A percentile compares a stretch with the other conserved stretches of the same genome.
Conservation (phyloP, 2,113 vertebrate species). For the Thunnus thynnus region DNA sequence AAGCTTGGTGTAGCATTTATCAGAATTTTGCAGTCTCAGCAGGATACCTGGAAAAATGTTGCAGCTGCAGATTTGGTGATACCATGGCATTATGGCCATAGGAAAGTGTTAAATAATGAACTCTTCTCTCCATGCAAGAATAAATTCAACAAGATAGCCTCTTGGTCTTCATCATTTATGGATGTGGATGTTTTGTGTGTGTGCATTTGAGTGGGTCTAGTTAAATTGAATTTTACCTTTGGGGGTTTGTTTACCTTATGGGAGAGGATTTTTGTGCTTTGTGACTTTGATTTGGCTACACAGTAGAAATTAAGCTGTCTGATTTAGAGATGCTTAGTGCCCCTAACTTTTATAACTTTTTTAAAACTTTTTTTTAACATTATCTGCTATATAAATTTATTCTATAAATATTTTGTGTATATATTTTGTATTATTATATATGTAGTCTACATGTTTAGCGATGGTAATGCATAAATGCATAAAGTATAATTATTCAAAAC, state of each 20-base stretch:
- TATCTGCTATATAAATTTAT: too few species aligned
- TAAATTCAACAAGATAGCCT: slow-evolving; percentile 14
- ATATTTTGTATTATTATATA: too few species aligned
- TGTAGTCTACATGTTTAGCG: not conserved
- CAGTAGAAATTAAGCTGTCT: too few species aligned
- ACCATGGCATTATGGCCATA: not conserved
- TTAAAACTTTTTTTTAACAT: too few species aligned
- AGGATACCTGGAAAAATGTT: slow-evolving; percentile 26
- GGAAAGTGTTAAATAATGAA: slow-evolving; percentile 24
- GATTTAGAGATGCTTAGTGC: not conserved
- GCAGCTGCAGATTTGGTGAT: slow-evolving; percentile 42
- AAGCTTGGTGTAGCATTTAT: slow-evolving; percentile 22
- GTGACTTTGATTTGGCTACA: too few species aligned
- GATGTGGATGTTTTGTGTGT: not conserved
- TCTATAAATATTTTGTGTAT: too few species aligned
- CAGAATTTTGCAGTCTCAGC: not conserved
- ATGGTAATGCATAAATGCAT: not conserved
- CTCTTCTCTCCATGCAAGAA: not conserved
- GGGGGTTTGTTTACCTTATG: too few species aligned
- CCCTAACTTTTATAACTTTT: too few species aligned
- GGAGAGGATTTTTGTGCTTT: too few species aligned
- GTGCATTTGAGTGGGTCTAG: not conserved
- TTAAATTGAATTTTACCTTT: too few species aligned
- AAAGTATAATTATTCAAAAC: not conserved
- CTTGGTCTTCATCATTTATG: slow-evolving; percentile 9